These are phyloP conservation scores for Cairina moschata DNA, from an alignment of 2,113 vertebrate species.

Conservation along the genomic window DNA sequence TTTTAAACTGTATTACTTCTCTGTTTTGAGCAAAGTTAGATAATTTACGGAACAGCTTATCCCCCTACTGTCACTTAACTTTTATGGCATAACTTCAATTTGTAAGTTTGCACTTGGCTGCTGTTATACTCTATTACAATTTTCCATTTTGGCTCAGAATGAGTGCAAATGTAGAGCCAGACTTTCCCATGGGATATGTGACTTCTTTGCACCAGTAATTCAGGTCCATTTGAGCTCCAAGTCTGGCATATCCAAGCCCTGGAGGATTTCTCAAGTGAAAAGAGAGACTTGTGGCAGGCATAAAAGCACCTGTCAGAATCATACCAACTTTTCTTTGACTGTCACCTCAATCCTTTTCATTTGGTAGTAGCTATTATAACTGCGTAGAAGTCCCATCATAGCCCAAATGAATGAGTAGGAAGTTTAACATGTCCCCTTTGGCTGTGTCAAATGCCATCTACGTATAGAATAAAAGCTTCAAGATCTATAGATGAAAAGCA, in stretches of 20 bases:
- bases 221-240: background rate
- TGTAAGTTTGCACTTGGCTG: background rate
- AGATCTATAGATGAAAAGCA: background rate
- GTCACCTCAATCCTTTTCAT: background rate
- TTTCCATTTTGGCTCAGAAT: background rate
- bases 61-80: background rate
- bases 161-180: background rate
- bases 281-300: background rate
- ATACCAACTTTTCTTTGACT: background rate
- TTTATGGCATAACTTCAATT: background rate
- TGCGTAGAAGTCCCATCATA: background rate
- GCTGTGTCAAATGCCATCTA: background rate
- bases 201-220: background rate
- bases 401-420: background rate
- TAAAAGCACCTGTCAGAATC: constrained; percentile 17
- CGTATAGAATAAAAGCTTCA: background rate
- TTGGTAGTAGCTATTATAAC: background rate
- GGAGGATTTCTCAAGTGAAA: background rate
- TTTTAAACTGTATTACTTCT: background rate
- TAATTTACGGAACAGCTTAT: background rate
- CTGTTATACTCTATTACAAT: background rate
- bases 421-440: background rate
- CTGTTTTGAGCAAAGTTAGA: background rate
- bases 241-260: background rate
- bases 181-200: background rate